Percentiles rank a stretch among this genome's conserved stretches.
phyloP scores from a whole-genome alignment of 2,113 vertebrate species.

The Crotalus horridus region DNA sequence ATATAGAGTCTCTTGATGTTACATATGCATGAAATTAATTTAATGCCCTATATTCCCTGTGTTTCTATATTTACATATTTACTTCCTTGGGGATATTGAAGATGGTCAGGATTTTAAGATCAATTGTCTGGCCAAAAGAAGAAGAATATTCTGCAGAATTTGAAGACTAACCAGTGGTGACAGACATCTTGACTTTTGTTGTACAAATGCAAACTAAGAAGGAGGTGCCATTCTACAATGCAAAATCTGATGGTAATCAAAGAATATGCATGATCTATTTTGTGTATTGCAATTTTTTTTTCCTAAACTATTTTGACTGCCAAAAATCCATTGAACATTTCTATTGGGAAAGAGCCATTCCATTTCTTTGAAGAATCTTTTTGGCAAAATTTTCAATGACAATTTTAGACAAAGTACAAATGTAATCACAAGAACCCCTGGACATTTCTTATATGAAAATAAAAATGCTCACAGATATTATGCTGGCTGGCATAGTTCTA shows the following conservation, averaged over 20 bases:
- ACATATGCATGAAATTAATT: neutral
- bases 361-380: neutral
- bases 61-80: neutral
- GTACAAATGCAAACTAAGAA: neutral
- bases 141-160: neutral
- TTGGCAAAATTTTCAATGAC: neutral
- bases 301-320: neutral
- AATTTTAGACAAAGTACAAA: neutral
- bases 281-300: neutral
- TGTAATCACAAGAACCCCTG: neutral
- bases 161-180: fast-evolving
- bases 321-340: neutral
- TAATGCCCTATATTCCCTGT: neutral
- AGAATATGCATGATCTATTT: neutral
- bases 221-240: neutral
- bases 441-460: neutral
- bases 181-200: neutral
- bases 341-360: neutral
- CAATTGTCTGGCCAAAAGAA: neutral
- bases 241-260: neutral
- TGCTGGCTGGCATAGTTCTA: neutral
- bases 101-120: fast-evolving
- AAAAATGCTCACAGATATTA: neutral
- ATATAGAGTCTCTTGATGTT: fast-evolving
- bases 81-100: neutral